Conservation (phyloP, 2,113 vertebrate species). For the Brachirus orientalis region DNA sequence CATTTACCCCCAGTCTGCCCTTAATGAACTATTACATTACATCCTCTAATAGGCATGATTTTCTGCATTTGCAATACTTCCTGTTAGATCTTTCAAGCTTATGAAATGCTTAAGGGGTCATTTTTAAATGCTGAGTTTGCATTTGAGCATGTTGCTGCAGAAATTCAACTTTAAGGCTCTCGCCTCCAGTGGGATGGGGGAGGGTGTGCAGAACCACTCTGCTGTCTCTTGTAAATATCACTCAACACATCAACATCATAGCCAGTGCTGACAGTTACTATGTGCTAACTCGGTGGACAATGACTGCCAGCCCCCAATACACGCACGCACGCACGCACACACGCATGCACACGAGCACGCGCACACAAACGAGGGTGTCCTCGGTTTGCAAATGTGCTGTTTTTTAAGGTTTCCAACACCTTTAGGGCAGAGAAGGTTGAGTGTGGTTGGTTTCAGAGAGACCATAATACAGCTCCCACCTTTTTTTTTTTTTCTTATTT, state of each 20-base stretch:
- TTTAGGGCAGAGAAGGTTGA: slow-evolving; percentile 32
- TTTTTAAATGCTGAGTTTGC: slow-evolving; percentile 47
- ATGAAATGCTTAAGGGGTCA: too few relatives aligned
- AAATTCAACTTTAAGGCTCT: slow-evolving; percentile 13
- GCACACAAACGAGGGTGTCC: too few relatives aligned
- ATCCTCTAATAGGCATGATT: slow-evolving; percentile 53
- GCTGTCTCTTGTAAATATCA: slow-evolving; percentile 42
- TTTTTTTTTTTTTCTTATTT: slow-evolving; percentile 26
- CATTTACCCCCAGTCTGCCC: not conserved
- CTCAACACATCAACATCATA: slow-evolving; percentile 41
- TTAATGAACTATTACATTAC: slow-evolving; percentile 34
- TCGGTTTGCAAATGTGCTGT: slow-evolving; percentile 16
- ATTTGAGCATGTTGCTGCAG: slow-evolving; percentile 34
- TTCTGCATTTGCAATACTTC: slow-evolving; percentile 42
- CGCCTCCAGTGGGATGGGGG: too few relatives aligned
- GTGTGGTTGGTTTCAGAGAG: slow-evolving; percentile 28
- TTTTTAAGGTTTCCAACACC: slow-evolving; percentile 25
- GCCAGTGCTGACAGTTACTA: slow-evolving; percentile 33
- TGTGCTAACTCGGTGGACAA: too few relatives aligned
- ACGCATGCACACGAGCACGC: too few relatives aligned
- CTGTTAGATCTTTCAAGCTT: too few relatives aligned
- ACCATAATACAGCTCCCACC: not conserved
- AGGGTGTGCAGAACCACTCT: slow-evolving; percentile 1
- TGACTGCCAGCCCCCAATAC: too few relatives aligned
- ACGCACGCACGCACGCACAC: too few relatives aligned